Evolutionary conservation across 2,113 vertebrate genomes (phyloP), one percentile per base, ranked within the genome.

Genomic region (Origma solitaria): DNA sequence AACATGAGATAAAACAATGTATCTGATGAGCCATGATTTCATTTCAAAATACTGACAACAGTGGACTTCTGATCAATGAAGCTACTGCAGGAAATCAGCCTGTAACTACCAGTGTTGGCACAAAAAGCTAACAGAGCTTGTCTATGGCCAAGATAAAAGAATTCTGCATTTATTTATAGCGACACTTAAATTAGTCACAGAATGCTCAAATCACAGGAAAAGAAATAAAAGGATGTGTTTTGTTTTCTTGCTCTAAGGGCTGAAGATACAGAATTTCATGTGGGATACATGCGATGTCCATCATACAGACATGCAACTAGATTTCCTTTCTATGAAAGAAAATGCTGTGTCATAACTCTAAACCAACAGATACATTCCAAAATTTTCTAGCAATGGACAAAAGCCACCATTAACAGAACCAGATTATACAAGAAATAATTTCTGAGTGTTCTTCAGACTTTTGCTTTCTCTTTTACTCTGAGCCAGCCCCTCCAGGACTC

Each of bases 221-320:
- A 87, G 17, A 84, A 81, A 65, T 19, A 7, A 72, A 58, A 83
- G 73, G 6, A 69, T 75, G 11, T 8, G 8, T 69, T 72, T 82
- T 5, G 37, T 44, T 90, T 80, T 49, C 31, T 68, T 83, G 23
- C 25, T 70, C 13, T 56, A 70, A 44, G 15, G 31, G 37, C 37
- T 69, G 49, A 85, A 69, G 21, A 37, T 30, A 57, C 0, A 5
- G 21, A 11, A 12, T 49, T 24, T 28, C 33, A 51, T 0, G 0
- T 7, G 75, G 24, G 18, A 50, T 50, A 47, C 30, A 47, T 61
- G 37, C 19, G 14, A 33, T 23, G 18, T 10, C 37, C 40, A 45
- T 42, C 47, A 28, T 5, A 38, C 0, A 54, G 35, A 45, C 23
- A 37, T 38, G 21, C 7, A 79, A 62, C 24, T 3, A 68, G 20